Evolutionary conservation across 2,113 vertebrate genomes (phyloP), one percentile per base, ranked within the genome.

Genomic region (Pithys albifrons): DNA sequence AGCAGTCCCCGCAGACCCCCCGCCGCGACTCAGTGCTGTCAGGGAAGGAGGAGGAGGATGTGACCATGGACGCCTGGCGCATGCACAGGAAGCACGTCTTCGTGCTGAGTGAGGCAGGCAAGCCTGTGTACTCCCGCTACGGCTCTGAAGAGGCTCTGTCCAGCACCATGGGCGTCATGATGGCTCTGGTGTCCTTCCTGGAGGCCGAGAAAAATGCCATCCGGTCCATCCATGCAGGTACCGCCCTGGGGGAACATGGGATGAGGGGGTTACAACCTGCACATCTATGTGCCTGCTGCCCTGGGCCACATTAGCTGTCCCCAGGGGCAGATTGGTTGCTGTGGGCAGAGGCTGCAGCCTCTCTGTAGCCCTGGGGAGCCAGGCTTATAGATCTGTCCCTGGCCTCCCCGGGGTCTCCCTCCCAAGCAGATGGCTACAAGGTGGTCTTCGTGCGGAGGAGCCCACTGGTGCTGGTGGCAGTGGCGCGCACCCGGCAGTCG

Each of bases 91-190:
- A 99, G 95, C 99, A 99, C 0, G 97, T 99, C 84, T 99, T 99
- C 11, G 99, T 99, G 90, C 97, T 99, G 92, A 99, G 99, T 3
- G 99, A 99, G 88, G 99, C 99, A 0, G 99, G 99, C 73, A 99
- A 99, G 97, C 99, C 99, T 0, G 99, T 99, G 92, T 99, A 99
- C 87, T 99, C 98, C 33, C 99, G 99, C 88, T 99, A 99, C 0
- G 99, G 99, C 85, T 99, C 99, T 1, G 99, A 99, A 97, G 99
- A 99, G 96, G 99, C 99, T 1, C 98, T 99, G 61, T 99, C 99
- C 90, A 99, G 99, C 98, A 99, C 99, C 88, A 99, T 99, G 98
- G 99, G 99, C 0, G 99, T 99, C 86, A 99, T 99, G 99, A 99
- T 99, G 98, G 99, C 99, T 5, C 98, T 99, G 4, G 99, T 99